Percentiles rank a stretch among this genome's conserved stretches.
phyloP scores from a whole-genome alignment of 1,140 invertebrate genomes.

The Liolophura sinensis region DNA sequence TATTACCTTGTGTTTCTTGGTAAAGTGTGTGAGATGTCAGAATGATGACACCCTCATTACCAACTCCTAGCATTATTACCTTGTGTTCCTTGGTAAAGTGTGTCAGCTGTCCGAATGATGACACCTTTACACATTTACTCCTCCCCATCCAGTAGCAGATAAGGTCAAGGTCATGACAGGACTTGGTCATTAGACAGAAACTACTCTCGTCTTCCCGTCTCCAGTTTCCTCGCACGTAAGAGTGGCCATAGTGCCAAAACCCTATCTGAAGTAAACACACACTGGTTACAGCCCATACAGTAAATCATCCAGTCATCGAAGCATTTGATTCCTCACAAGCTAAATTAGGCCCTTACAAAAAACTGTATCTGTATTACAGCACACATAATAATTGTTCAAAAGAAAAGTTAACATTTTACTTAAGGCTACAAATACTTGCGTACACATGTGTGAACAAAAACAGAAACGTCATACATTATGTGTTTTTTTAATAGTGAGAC shows the following conservation, averaged over 20 bases:
- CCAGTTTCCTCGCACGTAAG: constrained; percentile 63
- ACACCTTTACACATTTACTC: constrained; percentile 49
- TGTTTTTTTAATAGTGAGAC: too few species aligned
- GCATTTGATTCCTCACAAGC: not conserved
- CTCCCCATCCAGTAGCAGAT: constrained; percentile 59
- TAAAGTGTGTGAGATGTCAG: too few species aligned
- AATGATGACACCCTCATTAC: not conserved
- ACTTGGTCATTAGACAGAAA: constrained; percentile 60
- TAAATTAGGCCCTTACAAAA: too few species aligned
- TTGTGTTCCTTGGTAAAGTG: constrained; percentile 56
- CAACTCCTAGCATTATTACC: constrained; percentile 23
- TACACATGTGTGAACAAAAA: too few species aligned
- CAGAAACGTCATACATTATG: too few species aligned
- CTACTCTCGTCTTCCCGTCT: constrained; percentile 53
- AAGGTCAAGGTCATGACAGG: constrained; percentile 63
- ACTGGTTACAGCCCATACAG: too few species aligned
- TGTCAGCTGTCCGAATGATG: constrained; percentile 60
- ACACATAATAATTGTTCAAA: too few species aligned
- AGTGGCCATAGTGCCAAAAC: constrained; percentile 63
- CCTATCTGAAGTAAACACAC: constrained; percentile 46
- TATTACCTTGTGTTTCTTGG: too few species aligned
- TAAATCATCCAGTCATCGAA: not conserved
- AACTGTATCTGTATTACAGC: too few species aligned
- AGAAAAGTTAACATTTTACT: too few species aligned
- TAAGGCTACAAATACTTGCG: too few species aligned